Percentiles rank a stretch among this genome's conserved stretches.
These are phyloP conservation scores for Globicephala melas DNA, from an alignment of 2,113 vertebrate species.

Conservation along the genomic window DNA sequence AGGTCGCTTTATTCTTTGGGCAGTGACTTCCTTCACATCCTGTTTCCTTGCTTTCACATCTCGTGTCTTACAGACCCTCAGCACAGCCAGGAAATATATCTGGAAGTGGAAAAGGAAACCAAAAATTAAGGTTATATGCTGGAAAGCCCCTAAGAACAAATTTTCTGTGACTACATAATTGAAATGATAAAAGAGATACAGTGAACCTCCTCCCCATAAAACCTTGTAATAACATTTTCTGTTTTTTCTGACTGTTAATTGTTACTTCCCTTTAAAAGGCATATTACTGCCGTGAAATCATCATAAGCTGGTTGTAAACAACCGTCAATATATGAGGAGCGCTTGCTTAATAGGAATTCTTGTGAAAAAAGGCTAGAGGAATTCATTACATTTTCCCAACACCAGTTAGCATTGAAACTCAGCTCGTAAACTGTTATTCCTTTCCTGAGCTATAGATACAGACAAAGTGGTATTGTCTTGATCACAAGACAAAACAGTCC, in stretches of 20 bases:
- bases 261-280: background rate
- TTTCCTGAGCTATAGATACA: background rate
- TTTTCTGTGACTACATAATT: background rate
- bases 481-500: background rate
- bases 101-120: background rate
- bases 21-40: background rate
- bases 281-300: background rate
- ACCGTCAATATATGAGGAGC: background rate
- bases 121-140: background rate
- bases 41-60: background rate
- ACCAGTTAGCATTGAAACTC: background rate
- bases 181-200: background rate
- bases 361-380: background rate
- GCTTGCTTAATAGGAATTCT: background rate
- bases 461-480: background rate
- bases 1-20: background rate
- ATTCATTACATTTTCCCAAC: background rate
- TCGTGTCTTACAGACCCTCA: background rate
- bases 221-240: background rate
- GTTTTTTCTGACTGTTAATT: background rate
- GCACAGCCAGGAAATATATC: background rate
- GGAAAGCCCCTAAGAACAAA: background rate
- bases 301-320: background rate
- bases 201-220: background rate
- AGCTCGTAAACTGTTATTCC: background rate